A percentile compares a stretch with the other conserved stretches of the same genome.
Conservation (phyloP, 1,140 invertebrate species). For the Listronotus oregonensis region DNA sequence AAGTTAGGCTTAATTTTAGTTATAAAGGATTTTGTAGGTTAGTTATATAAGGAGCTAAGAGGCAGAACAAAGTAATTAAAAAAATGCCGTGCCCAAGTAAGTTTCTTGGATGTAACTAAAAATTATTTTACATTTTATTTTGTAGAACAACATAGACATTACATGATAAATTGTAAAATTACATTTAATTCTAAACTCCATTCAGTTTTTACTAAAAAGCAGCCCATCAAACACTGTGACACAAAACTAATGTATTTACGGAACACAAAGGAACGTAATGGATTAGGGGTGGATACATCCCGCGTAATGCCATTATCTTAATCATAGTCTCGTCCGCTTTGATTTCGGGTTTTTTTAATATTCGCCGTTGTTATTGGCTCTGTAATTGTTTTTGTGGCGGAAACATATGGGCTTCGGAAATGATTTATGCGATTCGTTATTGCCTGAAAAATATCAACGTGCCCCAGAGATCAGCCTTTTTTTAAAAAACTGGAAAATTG, state of each 20-base stretch:
- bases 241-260: slow-evolving; percentile 25
- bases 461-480: neutral
- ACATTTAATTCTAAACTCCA: too few relatives aligned
- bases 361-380: slow-evolving; percentile 42
- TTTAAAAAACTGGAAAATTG: slow-evolving; percentile 2
- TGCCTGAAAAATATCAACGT: slow-evolving; percentile 22
- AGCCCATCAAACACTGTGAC: slow-evolving; percentile 6
- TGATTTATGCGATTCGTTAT: slow-evolving; percentile 33
- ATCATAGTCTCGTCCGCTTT: slow-evolving; percentile 43
- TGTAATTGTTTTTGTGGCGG: slow-evolving; percentile 45
- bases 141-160: too few relatives aligned
- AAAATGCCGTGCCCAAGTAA: too few relatives aligned
- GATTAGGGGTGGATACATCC: slow-evolving; percentile 45
- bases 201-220: too few relatives aligned
- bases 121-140: too few relatives aligned
- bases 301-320: slow-evolving; percentile 47
- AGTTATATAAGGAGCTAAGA: too few relatives aligned
- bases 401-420: slow-evolving; percentile 31
- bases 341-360: slow-evolving; percentile 49
- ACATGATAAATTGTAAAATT: too few relatives aligned
- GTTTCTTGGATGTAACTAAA: too few relatives aligned
- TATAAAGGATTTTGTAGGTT: too few relatives aligned
- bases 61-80: too few relatives aligned
- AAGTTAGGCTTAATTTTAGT: too few relatives aligned
- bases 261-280: slow-evolving; percentile 30